Base-by-base conservation (phyloP, 1,140 invertebrate genomes). In the Leptonema lineaticorne region DNA sequence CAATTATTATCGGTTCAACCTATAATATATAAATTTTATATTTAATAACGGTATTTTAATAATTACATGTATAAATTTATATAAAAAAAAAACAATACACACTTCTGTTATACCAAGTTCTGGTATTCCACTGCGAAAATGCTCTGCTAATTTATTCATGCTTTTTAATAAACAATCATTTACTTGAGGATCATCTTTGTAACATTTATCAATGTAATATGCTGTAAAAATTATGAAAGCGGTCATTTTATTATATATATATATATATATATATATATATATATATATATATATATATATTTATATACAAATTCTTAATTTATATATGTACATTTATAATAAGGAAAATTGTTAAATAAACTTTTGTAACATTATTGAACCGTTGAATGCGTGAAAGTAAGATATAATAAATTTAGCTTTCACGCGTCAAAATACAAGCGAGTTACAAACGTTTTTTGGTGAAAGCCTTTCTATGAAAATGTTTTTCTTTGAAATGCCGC, bases 1-100 rank as follows among this genome's bases (percentile, higher is more conserved):
- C 90, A 9, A 93, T 87, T 3, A 90, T 76, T 50, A 92, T 89
- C 0, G 90, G 89, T 71, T 92, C 91, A 0, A 89, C 85, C 81
- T 89, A 26, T 11, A 60, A 41, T n/a, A 30, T 28, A n/a, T 7
- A 62, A 5, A 62, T 7, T 45, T 20, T 41, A 20, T 14, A 46
- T 58, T 16, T n/a, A 28, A 26, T 59, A 8, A 66, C 22, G 11
- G 6, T 5, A 6, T 58, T 57, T 22, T 59, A 14, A 5, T 27
- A 56, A 33, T 33, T 6, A 5, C 30, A 5, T 33, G 30, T 5
- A 33, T 33, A 33, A 6, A 33, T 33, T 6, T 5, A 33, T 33
- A 6, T 5, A 33, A 33, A 50, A 50, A 4, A 50, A 7, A 33
- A 45, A 45, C 3, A 45, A 45, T 45, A n/a, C 11, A 26, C 27